Percentiles rank a stretch among this genome's conserved stretches.
phyloP scores from a whole-genome alignment of 2,113 vertebrate species.

The Nothobranchius kuhntae region DNA sequence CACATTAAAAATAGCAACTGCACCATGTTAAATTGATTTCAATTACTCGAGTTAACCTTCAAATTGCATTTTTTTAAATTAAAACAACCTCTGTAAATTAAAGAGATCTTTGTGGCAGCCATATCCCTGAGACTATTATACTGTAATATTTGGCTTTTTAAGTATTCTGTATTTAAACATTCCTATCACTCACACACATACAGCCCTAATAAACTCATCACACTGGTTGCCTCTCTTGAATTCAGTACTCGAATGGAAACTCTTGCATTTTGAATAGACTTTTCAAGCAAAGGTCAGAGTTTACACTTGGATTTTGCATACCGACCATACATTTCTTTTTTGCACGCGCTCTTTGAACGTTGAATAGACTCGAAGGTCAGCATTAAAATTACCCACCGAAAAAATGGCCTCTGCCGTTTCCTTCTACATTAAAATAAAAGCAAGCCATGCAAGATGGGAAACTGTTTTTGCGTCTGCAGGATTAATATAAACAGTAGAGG shows the following conservation, averaged over 20 bases:
- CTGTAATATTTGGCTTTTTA: slow-evolving; percentile 30
- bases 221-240: slow-evolving; percentile 45
- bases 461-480: slow-evolving; percentile 71
- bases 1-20: background rate
- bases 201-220: slow-evolving; percentile 41
- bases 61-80: slow-evolving; percentile 14
- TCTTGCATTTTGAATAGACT: slow-evolving; percentile 59
- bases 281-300: slow-evolving; percentile 67
- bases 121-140: slow-evolving; percentile 30
- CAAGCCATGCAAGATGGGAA: slow-evolving; percentile 69
- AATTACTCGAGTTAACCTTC: background rate
- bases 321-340: slow-evolving; percentile 52
- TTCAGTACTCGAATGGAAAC: slow-evolving; percentile 39
- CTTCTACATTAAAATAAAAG: slow-evolving; percentile 68
- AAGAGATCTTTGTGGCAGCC: background rate
- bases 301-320: slow-evolving; percentile 67
- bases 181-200: no score
- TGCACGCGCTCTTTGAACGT: slow-evolving; percentile 54
- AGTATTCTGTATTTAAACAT: slow-evolving; percentile 38
- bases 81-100: slow-evolving; percentile 25
- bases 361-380: slow-evolving; percentile 71
- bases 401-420: slow-evolving; percentile 69
- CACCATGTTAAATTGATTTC: background rate
- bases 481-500: slow-evolving; percentile 75
- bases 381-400: slow-evolving; percentile 63